A percentile compares a stretch with the other conserved stretches of the same genome.
Evolutionary conservation across 2,797 vertebrate species (phyloP).

Genomic region (Semotilus atromaculatus): DNA sequence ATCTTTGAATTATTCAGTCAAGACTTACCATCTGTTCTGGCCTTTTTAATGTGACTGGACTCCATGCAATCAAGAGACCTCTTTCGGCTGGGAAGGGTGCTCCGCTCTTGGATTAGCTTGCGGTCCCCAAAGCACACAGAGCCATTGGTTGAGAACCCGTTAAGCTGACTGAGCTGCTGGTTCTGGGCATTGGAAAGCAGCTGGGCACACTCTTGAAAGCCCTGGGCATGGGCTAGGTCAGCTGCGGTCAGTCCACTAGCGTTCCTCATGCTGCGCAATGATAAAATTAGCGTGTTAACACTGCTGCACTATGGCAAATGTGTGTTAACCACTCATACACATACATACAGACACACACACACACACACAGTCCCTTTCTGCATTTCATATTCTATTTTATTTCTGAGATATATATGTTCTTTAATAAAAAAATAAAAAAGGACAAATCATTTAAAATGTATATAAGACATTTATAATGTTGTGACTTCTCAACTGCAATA

Average conservation of each 20-base stretch:
- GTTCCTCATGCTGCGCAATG: conserved; percentile 97
- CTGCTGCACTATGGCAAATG: conserved; percentile 54
- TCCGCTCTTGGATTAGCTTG: conserved; percentile 76
- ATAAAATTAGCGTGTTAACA: conserved; percentile 84
- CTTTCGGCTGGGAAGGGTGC: conserved; percentile 88
- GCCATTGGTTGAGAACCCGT: conserved; percentile 84
- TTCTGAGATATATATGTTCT: conserved; percentile 49
- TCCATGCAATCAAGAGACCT: conserved; percentile 89
- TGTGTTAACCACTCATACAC: conserved; percentile 52
- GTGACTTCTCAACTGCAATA: conserved; percentile 53
- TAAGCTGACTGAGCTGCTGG: conserved; percentile 84
- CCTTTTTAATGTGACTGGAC: conserved; percentile 88
- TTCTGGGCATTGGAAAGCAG: conserved; percentile 97
- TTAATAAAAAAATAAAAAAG: background rate
- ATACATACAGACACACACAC: conserved; percentile 18
- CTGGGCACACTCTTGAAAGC: conserved; percentile 95
- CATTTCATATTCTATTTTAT: conserved; percentile 62
- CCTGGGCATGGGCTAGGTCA: conserved; percentile 98
- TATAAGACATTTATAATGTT: background rate
- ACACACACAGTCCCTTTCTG: conserved; percentile 61
- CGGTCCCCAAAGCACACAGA: conserved; percentile 81
- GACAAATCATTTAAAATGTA: background rate
- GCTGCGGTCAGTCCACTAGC: conserved; percentile 98
- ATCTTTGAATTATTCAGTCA: background rate
- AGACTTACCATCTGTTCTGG: conserved; percentile 83